Base-by-base conservation (phyloP, 92 coral and sea anemone species). In the Palythoa grandis region DNA sequence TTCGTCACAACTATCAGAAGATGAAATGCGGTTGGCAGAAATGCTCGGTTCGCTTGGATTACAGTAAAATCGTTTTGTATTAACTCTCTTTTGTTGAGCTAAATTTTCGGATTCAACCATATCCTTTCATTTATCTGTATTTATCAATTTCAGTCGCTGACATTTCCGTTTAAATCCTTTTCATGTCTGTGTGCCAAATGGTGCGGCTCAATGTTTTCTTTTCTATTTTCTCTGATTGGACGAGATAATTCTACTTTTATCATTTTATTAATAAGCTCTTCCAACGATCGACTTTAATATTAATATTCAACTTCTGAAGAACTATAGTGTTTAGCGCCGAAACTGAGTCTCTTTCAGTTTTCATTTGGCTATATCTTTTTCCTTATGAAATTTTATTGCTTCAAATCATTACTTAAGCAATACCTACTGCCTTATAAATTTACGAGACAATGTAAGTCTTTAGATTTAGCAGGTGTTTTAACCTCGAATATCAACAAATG, bases 101-200 rank as follows among this genome's bases (percentile, higher is more conserved):
- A 25, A 35, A 25, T 57, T 38, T 35, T 23, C 70, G 4, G 69
- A 77, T n/a, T 77, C 82, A 77, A 77, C 82, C 82, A 77, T 77
- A 5, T 14, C 79, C 23, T 58, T 35, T 66, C 13, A 53, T 56
- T 37, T 11, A 14, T 35, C 24, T 25, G 24, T 53, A 20, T 77
- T 56, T 72, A 40, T 72, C 77, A 72, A 72, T 15, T 14, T 54
- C 17, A 7, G 39, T 77, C 22, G 70, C 82, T 54, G 52, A 54
- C 70, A 77, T 54, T 77, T 37, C 48, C 82, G 52, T 11, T 77
- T 77, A 8, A 54, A 57, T 77, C 50, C 82, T 57, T 77, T 77
- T 77, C 53, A 29, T 43, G 13, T 77, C 69, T 37, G 37, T 24
- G 53, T 77, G 54, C 82, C 82, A 77, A 29, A 39, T 77, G 82